Evolutionary conservation across 1,140 invertebrate species (phyloP), one percentile per base, ranked within the genome.

Genomic region (Armadillidium nasatum): DNA sequence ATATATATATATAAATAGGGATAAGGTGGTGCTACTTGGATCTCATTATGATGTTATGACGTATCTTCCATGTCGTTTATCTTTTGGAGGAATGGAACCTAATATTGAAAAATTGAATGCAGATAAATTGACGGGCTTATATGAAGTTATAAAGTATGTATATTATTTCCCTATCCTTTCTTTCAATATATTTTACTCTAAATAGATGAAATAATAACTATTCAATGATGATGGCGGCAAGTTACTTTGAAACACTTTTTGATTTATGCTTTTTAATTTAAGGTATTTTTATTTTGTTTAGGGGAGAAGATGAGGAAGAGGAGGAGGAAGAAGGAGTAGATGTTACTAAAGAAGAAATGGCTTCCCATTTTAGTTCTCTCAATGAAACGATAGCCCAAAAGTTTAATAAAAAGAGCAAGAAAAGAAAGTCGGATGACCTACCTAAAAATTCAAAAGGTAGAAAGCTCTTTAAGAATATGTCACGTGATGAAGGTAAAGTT

Each of bases 41-140:
- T 80, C 79, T 7, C 77, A 80, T 22, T 72, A 73, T 67, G 79
- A 80, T 74, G 76, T 75, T 71, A 67, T 78, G 43, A 71, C 76
- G 13, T 80, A 77, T 74, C 69, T 80, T 23, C 79, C 79, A 9
- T 80, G 76, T 21, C 79, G 79, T 19, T 60, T 78, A 10, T 80
- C 79, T 21, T 80, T 80, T 68, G 79, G 79, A 13, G 79, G 76
- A 21, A 76, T 77, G 74, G 79, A 80, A n/a, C 74, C 69, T 7
- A 76, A 80, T 21, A 54, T 77, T n/a, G 79, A 80, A 15, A 80
- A 80, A 50, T n/a, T 80, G 6, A 80, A 77, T 44, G 71, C 76
- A 22, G 72, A 75, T 6, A 77, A 75, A 70, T 46, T 80, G 43
- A 80, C 74, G 11, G 79, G 79, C 22, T 21, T 80, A 22, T 80